Conservation (phyloP, 2,888 invertebrate genomes). For the Mycalesis mineus region DNA sequence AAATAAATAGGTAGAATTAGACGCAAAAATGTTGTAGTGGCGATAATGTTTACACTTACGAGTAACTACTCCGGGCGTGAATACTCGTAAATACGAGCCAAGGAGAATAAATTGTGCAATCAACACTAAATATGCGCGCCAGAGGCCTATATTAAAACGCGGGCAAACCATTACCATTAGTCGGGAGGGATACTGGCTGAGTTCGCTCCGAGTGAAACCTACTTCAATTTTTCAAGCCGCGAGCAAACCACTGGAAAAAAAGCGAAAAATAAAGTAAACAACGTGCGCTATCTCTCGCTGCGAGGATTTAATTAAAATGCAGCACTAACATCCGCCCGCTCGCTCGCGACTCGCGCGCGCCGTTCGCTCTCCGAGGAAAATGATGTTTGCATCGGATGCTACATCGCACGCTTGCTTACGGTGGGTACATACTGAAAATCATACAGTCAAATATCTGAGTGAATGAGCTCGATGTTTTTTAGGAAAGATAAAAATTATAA, state of each 20-base stretch:
- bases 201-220: slow-evolving; percentile 36
- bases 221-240: slow-evolving; percentile 42
- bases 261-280: slow-evolving; percentile 35
- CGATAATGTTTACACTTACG: too few relatives aligned
- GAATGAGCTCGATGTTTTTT: too few relatives aligned
- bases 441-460: too few relatives aligned
- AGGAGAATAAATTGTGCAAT: not conserved
- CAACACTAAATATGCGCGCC: not conserved
- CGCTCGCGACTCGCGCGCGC: slow-evolving; percentile 20
- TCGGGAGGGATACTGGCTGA: slow-evolving; percentile 31
- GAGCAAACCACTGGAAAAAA: slow-evolving; percentile 41
- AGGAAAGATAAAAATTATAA: too few relatives aligned
- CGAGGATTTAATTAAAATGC: slow-evolving; percentile 63
- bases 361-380: not conserved
- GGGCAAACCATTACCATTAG: slow-evolving; percentile 41
- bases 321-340: slow-evolving; percentile 42
- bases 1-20: too few relatives aligned
- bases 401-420: not conserved
- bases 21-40: too few relatives aligned
- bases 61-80: too few relatives aligned
- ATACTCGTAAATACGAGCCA: too few relatives aligned
- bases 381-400: not conserved
- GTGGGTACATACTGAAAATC: too few relatives aligned
- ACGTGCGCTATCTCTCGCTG: slow-evolving; percentile 42
- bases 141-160: not conserved